phyloP scores from a whole-genome alignment of 2,113 vertebrate species.

The Thryonomys swinderianus region DNA sequence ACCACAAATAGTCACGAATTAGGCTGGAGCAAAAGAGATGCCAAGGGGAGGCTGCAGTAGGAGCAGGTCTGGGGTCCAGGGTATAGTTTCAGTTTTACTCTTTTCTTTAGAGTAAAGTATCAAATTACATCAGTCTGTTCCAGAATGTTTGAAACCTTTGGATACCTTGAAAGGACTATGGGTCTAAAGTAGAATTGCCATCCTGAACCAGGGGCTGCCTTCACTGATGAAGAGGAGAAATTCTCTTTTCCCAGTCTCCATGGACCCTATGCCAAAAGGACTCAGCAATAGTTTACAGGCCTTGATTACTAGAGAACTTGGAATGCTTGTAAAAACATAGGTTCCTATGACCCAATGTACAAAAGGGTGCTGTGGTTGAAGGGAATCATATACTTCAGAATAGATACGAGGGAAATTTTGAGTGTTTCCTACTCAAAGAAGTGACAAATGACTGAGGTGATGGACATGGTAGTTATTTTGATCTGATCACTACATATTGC shows the following conservation, averaged over 20 bases:
- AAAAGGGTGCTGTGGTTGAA: background rate
- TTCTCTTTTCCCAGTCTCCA: background rate
- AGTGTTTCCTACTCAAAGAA: background rate
- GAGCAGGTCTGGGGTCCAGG: no score
- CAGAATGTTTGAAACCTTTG: constrained; percentile 18
- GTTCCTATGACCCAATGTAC: background rate
- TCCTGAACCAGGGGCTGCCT: background rate
- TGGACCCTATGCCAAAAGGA: background rate
- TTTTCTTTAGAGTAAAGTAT: background rate
- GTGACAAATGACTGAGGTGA: background rate
- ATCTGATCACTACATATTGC: background rate
- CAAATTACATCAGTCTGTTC: background rate
- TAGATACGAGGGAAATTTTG: background rate
- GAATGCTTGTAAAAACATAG: background rate
- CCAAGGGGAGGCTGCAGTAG: background rate
- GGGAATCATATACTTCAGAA: background rate
- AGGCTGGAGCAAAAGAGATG: background rate
- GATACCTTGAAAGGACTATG: background rate
- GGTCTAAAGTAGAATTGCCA: background rate
- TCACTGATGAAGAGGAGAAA: background rate
- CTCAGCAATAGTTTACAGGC: background rate
- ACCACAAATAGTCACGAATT: background rate
- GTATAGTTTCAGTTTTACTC: background rate
- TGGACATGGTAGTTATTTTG: background rate
- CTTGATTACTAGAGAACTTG: background rate